Evolutionary conservation across 2,888 invertebrate genomes (phyloP), one percentile per base, ranked within the genome.

Genomic region (Lochmaea capreae): DNA sequence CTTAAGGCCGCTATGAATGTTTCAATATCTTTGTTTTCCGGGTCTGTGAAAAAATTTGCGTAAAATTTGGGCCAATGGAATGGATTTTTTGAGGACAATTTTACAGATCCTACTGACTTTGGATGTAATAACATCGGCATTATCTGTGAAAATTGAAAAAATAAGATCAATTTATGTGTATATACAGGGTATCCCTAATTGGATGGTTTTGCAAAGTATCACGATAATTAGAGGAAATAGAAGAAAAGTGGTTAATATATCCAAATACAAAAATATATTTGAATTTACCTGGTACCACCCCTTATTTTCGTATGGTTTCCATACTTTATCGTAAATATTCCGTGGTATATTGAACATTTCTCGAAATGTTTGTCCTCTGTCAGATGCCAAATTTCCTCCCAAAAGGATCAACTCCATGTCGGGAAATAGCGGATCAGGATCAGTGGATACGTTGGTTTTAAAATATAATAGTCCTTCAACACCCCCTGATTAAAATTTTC

Each of bases 1-100:
- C 90, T 88, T 12, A 90, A 85, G 0, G 83, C 80, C 4, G 84
- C 84, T 16, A 86, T 83, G 71, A 86, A 84, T 0, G 85, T 84
- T 76, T 82, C 83, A 0, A 87, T 78, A 75, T 87, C 87, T 9
- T 89, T 73, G 91, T 88, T 79, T 89, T 91, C 78, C 88, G 89
- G 88, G 81, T 92, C 90, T 0, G 91, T 89, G 83, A 96, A 91
- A 85, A 97, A 98, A 84, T 94, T 94, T 0, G 95, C 93, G 78
- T 95, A 91, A 69, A 95, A 89, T 14, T 90, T 87, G 0, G 96
- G 95, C 79, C 92, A 90, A 0, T 91, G 89, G 79, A 90, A 90
- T 0, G 95, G 94, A 85, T 95, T 91, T 73, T 88, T 91, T 11
- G 92, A 93, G 80, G 89, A 89, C n/a, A 97, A 88, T 84, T 88